phyloP scores from a whole-genome alignment of 2,113 vertebrate genomes.

The Eidolon helvum region DNA sequence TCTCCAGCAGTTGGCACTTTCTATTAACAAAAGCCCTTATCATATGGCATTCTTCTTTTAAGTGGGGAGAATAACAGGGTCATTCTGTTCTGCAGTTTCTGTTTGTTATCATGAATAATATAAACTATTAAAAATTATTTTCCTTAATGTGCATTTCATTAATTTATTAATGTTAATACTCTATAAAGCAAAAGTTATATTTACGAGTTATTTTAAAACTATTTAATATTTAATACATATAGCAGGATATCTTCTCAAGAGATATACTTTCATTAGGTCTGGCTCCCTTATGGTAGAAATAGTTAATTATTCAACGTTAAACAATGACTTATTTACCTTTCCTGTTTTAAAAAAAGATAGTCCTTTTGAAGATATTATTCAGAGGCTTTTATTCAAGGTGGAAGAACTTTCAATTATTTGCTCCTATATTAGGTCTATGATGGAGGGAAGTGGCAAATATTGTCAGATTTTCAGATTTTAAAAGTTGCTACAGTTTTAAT shows the following conservation, averaged over 20 bases:
- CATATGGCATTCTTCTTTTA: conserved; percentile 59
- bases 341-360: background rate
- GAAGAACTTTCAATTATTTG: conserved; percentile 31
- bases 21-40: conserved; percentile 63
- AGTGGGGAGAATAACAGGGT: conserved; percentile 22
- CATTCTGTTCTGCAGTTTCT: background rate
- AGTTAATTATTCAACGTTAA: background rate
- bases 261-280: background rate
- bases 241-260: background rate
- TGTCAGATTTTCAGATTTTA: background rate
- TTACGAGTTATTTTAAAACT: background rate
- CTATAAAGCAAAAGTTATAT: background rate
- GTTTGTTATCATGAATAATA: background rate
- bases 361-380: background rate
- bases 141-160: background rate
- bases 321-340: background rate
- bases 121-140: conserved; percentile 9
- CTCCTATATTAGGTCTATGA: background rate
- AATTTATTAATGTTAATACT: conserved; percentile 25
- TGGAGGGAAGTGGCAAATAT: background rate
- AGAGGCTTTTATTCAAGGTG: background rate
- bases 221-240: background rate
- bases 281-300: background rate
- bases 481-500: background rate
- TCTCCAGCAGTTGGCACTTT: conserved; percentile 68